These are phyloP conservation scores for Drosophila nikananu DNA, from an alignment of 1,140 invertebrate genomes.

Conservation along the genomic window DNA sequence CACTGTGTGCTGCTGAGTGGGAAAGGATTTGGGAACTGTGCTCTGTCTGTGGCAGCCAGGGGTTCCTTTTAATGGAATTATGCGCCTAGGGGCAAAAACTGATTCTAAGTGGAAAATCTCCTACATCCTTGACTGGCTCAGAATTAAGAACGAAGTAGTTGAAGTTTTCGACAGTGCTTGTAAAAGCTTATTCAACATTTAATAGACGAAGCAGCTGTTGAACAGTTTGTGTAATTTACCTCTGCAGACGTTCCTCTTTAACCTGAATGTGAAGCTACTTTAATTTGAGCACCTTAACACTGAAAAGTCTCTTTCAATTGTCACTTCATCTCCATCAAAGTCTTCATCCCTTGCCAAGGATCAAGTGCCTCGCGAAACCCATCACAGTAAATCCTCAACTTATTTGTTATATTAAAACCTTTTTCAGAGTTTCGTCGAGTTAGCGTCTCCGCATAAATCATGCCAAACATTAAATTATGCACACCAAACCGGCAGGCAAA, in stretches of 20 bases:
- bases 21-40: conserved; percentile 23
- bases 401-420: conserved; percentile 57
- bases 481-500: conserved; percentile 71
- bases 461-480: conserved; percentile 79
- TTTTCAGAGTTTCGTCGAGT: conserved; percentile 42
- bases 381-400: conserved; percentile 38
- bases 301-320: conserved; percentile 20
- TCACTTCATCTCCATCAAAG: conserved; percentile 13
- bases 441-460: conserved; percentile 63
- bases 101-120: conserved; percentile 55
- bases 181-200: conserved; percentile 24
- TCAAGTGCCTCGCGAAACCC: conserved; percentile 36
- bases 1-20: conserved; percentile 2
- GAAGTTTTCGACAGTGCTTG: conserved; percentile 25
- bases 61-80: conserved; percentile 60
- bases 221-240: conserved; percentile 4
- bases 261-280: neutral
- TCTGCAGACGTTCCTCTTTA: neutral
- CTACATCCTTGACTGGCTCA: conserved; percentile 11
- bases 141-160: conserved; percentile 33
- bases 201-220: conserved; percentile 6
- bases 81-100: conserved; percentile 45
- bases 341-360: conserved; percentile 2
- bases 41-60: conserved; percentile 5
- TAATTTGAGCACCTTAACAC: neutral